These are phyloP conservation scores for Drosophila sulfurigaster DNA, from an alignment of 1,140 invertebrate genomes.

Conservation along the genomic window DNA sequence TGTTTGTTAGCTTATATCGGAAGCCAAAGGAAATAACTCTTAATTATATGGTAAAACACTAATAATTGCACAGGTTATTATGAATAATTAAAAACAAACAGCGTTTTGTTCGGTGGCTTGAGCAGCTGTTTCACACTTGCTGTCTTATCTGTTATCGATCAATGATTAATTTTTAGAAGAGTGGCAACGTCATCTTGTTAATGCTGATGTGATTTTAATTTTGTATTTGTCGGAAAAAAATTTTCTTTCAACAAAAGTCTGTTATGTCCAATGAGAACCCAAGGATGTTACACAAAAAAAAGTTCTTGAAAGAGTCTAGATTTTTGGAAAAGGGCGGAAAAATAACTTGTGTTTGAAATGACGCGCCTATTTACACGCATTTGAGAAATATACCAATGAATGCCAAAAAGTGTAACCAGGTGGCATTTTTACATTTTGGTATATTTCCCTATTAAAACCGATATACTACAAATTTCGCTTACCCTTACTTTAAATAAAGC, in stretches of 20 bases:
- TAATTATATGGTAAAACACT: constrained; percentile 13
- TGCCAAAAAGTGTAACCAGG: too few species aligned
- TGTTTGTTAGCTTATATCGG: constrained; percentile 22
- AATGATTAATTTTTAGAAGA: constrained; percentile 3
- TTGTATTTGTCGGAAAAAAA: too few species aligned
- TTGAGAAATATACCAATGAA: too few species aligned
- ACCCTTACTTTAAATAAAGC: too few species aligned
- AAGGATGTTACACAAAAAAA: too few species aligned
- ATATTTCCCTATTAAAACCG: not conserved
- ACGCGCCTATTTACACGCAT: too few species aligned
- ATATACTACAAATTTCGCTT: too few species aligned
- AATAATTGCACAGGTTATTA: constrained; percentile 16
- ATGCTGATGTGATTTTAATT: too few species aligned
- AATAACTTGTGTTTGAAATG: not conserved
- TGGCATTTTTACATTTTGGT: not conserved
- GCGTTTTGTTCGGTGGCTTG: constrained; percentile 17
- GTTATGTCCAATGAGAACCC: too few species aligned
- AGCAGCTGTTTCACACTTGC: constrained; percentile 16
- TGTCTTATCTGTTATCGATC: not conserved
- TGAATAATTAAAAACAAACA: constrained; percentile 11
- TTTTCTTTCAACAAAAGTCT: too few species aligned
- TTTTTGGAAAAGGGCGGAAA: not conserved
- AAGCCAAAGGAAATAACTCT: not conserved
- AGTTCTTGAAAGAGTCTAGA: too few species aligned
- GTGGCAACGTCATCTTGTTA: not conserved